These are phyloP conservation scores for Castor canadensis DNA, from an alignment of 2,113 vertebrate genomes.

Conservation along the genomic window DNA sequence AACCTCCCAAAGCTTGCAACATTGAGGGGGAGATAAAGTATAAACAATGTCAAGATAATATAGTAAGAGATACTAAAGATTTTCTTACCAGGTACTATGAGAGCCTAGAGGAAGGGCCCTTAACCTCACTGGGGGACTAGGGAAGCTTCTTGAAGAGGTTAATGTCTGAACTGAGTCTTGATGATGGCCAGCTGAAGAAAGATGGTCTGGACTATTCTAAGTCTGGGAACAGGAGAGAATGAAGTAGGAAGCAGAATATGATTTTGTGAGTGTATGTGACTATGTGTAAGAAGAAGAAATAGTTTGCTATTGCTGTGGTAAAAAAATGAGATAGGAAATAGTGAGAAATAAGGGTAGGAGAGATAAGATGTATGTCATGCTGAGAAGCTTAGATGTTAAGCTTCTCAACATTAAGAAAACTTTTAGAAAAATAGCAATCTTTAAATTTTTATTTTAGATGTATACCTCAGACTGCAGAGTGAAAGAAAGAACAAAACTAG, in stretches of 20 bases:
- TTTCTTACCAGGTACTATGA: not conserved
- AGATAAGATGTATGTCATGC: not conserved
- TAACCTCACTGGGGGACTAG: not conserved
- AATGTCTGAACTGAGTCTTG: not conserved
- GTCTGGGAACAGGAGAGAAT: not conserved
- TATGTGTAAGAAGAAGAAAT: not conserved
- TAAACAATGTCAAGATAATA: not conserved
- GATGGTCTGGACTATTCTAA: not conserved
- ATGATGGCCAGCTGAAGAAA: not conserved
- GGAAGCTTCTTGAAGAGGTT: not conserved
- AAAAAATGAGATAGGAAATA: not conserved
- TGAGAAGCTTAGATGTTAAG: not conserved
- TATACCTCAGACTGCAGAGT: not conserved
- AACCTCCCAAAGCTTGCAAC: not conserved
- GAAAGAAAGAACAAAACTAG: not conserved
- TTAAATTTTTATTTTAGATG: not conserved
- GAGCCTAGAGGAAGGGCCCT: not conserved
- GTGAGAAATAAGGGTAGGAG: not conserved
- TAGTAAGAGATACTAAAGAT: not conserved
- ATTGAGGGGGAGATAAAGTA: not conserved
- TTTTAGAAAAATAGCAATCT: conserved; percentile 19
- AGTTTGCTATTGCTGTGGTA: not conserved
- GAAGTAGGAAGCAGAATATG: not conserved
- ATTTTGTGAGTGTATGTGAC: not conserved
- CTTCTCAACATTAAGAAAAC: not conserved